phyloP scores from a whole-genome alignment of 2,888 invertebrate genomes.

The Hesperia comma region DNA sequence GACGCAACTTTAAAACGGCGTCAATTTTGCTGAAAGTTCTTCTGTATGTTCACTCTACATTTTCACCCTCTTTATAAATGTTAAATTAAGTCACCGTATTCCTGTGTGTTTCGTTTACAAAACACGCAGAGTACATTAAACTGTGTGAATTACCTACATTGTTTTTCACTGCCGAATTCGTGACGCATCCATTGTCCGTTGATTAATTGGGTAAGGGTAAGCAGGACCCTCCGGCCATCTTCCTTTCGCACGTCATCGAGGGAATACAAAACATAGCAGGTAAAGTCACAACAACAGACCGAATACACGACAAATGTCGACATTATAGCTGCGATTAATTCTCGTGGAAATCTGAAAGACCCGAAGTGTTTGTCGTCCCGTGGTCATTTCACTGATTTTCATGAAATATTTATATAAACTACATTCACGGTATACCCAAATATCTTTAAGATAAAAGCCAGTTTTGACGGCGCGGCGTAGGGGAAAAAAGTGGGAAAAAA shows the following conservation, averaged over 20 bases:
- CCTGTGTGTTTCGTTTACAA: background rate
- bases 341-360: background rate
- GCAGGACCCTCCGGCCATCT: slow-evolving; percentile 15
- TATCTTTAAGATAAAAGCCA: too few species aligned
- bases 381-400: too few species aligned
- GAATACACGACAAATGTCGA: slow-evolving; percentile 16
- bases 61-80: too few species aligned
- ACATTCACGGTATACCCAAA: too few species aligned
- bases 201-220: slow-evolving; percentile 16
- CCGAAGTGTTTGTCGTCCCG: too few species aligned
- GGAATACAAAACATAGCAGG: slow-evolving; percentile 21
- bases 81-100: too few species aligned
- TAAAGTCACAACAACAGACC: slow-evolving; percentile 13
- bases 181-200: slow-evolving; percentile 9
- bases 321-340: slow-evolving; percentile 5
- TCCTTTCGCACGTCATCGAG: slow-evolving; percentile 7
- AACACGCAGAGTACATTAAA: background rate
- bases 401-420: too few species aligned
- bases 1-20: too few species aligned
- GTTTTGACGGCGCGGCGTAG: too few species aligned
- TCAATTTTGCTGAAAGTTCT: too few species aligned
- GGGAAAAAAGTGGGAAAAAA: too few species aligned
- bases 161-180: slow-evolving; percentile 6
- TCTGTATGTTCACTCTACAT: too few species aligned
- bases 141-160: slow-evolving; percentile 4